Conservation (phyloP, 2,113 vertebrate species). For the Dolichallabes microphthalmus region DNA sequence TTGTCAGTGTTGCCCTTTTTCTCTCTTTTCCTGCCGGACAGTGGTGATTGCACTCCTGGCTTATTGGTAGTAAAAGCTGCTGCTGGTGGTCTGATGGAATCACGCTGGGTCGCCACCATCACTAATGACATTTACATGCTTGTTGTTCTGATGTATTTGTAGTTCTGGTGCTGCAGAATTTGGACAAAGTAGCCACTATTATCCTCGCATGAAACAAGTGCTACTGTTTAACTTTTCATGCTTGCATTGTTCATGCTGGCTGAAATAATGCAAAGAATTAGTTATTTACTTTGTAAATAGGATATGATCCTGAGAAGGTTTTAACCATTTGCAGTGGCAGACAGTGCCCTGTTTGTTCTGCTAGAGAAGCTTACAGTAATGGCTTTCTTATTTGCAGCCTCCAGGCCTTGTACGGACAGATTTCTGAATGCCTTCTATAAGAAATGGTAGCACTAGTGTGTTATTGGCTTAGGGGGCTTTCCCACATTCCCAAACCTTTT, state of each 20-base stretch:
- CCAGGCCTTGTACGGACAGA: conserved; percentile 34
- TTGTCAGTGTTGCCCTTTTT: background rate
- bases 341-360: conserved; percentile 44
- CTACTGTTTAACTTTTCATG: conserved; percentile 49
- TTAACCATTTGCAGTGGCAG: conserved; percentile 46
- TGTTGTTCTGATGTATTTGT: conserved; percentile 53
- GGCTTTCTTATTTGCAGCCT: conserved; percentile 48
- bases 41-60: conserved; percentile 26
- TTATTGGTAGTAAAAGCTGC: conserved; percentile 44
- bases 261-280: conserved; percentile 51
- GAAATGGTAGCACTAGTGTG: conserved; percentile 46
- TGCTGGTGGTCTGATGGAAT: conserved; percentile 37
- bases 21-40: background rate
- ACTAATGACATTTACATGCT: conserved; percentile 56
- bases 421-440: conserved; percentile 22
- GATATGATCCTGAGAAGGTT: conserved; percentile 39
- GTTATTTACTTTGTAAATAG: conserved; percentile 52
- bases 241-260: conserved; percentile 9
- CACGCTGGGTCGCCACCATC: conserved; percentile 39
- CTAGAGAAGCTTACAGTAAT: conserved; percentile 57
- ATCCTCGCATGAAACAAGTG: conserved; percentile 47
- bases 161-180: conserved; percentile 43
- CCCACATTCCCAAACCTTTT: too few species aligned
- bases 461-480: conserved; percentile 37
- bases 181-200: conserved; percentile 53